Base-by-base conservation (phyloP, 1,140 invertebrate genomes). In the Hirudo medicinalis region DNA sequence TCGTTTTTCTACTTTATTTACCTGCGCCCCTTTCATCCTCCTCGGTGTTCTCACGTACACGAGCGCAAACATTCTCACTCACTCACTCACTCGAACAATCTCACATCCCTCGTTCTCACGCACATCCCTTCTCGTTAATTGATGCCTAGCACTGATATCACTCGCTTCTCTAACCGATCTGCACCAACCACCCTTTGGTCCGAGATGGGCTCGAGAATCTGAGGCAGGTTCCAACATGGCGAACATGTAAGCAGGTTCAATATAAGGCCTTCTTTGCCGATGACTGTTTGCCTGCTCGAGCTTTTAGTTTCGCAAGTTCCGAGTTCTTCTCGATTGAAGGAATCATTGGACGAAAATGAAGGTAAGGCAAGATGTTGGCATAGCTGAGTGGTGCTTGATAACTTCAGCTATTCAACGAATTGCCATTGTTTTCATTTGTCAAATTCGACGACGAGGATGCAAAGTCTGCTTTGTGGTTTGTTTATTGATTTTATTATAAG, bases 281-380 rank as follows among this genome's bases (percentile, higher is more conserved):
- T 13, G 57, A 25, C 57, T 63, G 57, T 32, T 63, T 22, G 57
- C 57, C 11, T n/a, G 22, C 32, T 36, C 32, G 32, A 36, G 32
- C 22, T 22, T 63, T 63, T 22, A 63, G 22, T 63, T 63, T 32
- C 29, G 57, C 57, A 63, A 63, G 22, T 63, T 63, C 22, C 20
- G 25, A 57, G 20, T 63, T 63, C 29, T 22, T n/a, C 29, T 63
- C 57, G 29, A 15, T 15, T n/a, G 20, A 13, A 11, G 29, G 57
- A 63, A n/a, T 57, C 25, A 15, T 22, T 25, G 29, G 57, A 63
- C 29, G 57, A 63, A 63, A 63, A 22, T 63, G 29, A 63, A 63
- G 29, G 57, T 32, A 63, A 63, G 57, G 57, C 57, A 63, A 63
- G 57, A 63, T 63, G 57, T 63, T 63, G 57, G 57, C 57, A 63